Percentiles rank a stretch among this genome's conserved stretches.
phyloP scores from a whole-genome alignment of 2,113 vertebrate species.

The Cynocephalus volans region DNA sequence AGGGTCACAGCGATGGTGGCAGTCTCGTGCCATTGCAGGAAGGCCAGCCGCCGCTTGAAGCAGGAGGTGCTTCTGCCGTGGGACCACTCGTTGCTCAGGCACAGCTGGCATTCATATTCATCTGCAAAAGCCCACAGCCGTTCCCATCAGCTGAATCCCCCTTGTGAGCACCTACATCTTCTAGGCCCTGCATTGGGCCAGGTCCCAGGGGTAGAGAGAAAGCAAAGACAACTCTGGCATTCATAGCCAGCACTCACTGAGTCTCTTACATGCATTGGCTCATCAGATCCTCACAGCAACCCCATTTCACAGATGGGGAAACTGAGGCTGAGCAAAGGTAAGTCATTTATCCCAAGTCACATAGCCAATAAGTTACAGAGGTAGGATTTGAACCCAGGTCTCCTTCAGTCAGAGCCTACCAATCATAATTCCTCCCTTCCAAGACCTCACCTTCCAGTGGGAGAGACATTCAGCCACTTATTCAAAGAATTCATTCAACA shows the following conservation, averaged over 20 bases:
- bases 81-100: conserved; percentile 89
- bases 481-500: not conserved
- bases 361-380: not conserved
- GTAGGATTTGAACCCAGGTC: not conserved
- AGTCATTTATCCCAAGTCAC: not conserved
- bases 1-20: conserved; percentile 86
- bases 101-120: conserved; percentile 87
- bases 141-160: accelerated
- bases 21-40: conserved; percentile 87
- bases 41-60: conserved; percentile 83
- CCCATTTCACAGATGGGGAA: not conserved
- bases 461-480: not conserved
- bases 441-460: not conserved
- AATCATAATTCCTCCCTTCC: not conserved
- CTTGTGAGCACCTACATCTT: accelerated
- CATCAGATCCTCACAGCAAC: not conserved
- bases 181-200: not conserved
- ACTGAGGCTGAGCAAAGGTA: not conserved
- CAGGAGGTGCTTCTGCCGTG: conserved; percentile 84
- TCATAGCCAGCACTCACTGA: not conserved
- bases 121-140: conserved; percentile 82
- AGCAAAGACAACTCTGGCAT: accelerated
- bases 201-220: no score
- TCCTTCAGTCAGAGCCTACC: not conserved
- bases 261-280: not conserved